Evolutionary conservation across 2,888 invertebrate genomes (phyloP).

Genomic region (Phyllotreta cruciferae): DNA sequence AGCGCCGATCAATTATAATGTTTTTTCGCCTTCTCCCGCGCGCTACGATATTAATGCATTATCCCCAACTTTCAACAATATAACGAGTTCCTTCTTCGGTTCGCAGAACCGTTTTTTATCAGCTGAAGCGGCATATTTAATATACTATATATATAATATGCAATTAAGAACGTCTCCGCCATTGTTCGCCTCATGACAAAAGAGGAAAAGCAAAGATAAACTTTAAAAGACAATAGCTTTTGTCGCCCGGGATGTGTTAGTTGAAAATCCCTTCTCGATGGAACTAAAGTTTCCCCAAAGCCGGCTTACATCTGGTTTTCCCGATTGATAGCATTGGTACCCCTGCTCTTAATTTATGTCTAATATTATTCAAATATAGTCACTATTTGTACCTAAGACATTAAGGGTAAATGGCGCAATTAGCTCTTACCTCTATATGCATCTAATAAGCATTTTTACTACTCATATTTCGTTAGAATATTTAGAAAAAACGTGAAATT

Average conservation of each 20-base stretch:
- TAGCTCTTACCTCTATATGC: too few species aligned
- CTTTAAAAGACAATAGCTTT: conserved; percentile 54
- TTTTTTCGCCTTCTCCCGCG: background rate
- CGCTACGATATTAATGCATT: background rate
- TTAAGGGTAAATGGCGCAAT: too few species aligned
- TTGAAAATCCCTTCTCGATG: conserved; percentile 47
- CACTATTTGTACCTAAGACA: too few species aligned
- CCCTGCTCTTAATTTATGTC: too few species aligned
- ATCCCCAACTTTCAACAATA: conserved; percentile 32
- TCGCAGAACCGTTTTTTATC: conserved; percentile 42
- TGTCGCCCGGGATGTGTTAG: conserved; percentile 50
- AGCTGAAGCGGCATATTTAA: conserved; percentile 53
- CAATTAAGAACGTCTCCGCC: conserved; percentile 53
- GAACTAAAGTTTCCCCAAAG: conserved; percentile 14
- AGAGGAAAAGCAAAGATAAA: conserved; percentile 53
- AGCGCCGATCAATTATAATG: too few species aligned
- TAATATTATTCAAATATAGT: too few species aligned
- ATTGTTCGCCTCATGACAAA: conserved; percentile 49
- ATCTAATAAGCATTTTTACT: too few species aligned
- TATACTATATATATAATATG: conserved; percentile 54
- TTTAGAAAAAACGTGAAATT: too few species aligned
- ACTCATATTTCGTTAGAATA: too few species aligned
- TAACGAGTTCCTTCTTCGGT: conserved; percentile 46
- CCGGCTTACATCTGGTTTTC: conserved; percentile 4
- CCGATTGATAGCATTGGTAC: background rate